These are phyloP conservation scores for Enteromius thamalakanensis DNA, from an alignment of 2,797 vertebrate genomes.

Conservation along the genomic window DNA sequence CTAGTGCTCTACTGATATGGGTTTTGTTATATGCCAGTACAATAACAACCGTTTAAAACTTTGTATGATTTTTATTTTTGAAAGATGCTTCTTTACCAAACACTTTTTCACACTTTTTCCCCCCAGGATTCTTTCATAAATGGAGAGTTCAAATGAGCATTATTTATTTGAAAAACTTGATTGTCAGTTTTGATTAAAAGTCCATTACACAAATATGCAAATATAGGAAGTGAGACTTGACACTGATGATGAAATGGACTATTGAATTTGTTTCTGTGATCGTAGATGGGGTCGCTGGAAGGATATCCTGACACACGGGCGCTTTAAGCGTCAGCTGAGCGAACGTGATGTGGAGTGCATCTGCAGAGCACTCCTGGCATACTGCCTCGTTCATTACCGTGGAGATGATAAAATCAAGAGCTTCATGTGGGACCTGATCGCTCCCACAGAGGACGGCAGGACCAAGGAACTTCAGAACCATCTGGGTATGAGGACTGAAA, in stretches of 20 bases:
- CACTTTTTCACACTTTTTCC: neutral
- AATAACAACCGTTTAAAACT: neutral
- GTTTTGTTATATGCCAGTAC: neutral
- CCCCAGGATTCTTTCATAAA: neutral
- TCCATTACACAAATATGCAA: neutral
- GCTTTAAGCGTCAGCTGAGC: constrained; percentile 95
- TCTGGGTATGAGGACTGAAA: constrained; percentile 78
- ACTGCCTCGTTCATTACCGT: constrained; percentile 95
- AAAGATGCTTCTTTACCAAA: neutral
- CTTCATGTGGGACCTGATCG: constrained; percentile 99
- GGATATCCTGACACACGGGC: constrained; percentile 94
- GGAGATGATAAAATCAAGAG: constrained; percentile 99
- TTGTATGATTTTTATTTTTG: neutral
- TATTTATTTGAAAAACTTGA: neutral
- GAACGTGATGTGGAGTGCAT: constrained; percentile 96
- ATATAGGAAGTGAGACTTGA: neutral
- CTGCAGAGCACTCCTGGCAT: constrained; percentile 91
- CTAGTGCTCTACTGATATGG: neutral
- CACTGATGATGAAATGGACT: neutral
- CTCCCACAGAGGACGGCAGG: constrained; percentile 92
- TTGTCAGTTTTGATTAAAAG: neutral
- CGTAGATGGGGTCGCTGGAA: constrained; percentile 96
- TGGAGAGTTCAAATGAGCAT: neutral
- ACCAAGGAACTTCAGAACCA: constrained; percentile 97
- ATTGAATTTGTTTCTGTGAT: neutral